Conservation (phyloP, 2,888 invertebrate genomes). For the Chalcis sispes region DNA sequence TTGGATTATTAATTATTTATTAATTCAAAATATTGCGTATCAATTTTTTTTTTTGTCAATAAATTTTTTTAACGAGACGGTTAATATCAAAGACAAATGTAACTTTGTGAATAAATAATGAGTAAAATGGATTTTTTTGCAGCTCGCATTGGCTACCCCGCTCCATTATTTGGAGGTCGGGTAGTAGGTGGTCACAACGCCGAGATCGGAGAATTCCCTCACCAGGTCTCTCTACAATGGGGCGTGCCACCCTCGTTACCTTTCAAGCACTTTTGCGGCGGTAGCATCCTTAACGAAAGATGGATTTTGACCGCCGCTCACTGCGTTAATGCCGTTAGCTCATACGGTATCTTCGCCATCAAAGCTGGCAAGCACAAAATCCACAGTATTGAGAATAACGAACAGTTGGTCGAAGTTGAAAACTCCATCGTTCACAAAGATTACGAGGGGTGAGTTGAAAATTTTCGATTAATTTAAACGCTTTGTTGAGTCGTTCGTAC, state of each 20-base stretch:
- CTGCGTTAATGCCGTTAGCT: conserved; percentile 69
- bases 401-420: conserved; percentile 68
- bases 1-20: too few relatives aligned
- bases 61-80: not conserved
- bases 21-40: not conserved
- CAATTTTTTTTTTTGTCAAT: not conserved
- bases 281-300: conserved; percentile 70
- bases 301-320: conserved; percentile 76
- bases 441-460: conserved; percentile 65
- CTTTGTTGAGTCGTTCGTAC: too few relatives aligned
- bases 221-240: conserved; percentile 75
- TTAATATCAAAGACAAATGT: not conserved
- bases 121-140: not conserved
- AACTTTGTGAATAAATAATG: too few relatives aligned
- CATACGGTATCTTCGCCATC: conserved; percentile 73
- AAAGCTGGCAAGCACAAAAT: conserved; percentile 64
- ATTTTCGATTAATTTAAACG: not conserved
- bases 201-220: conserved; percentile 74
- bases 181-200: conserved; percentile 71
- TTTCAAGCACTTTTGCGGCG: conserved; percentile 71
- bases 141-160: not conserved
- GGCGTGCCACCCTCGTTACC: conserved; percentile 61
- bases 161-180: conserved; percentile 23
- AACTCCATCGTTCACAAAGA: conserved; percentile 70
- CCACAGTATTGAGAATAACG: conserved; percentile 64